Evolutionary conservation across 2,888 invertebrate genomes (phyloP), one percentile per base, ranked within the genome.

Genomic region (Nezara viridula): DNA sequence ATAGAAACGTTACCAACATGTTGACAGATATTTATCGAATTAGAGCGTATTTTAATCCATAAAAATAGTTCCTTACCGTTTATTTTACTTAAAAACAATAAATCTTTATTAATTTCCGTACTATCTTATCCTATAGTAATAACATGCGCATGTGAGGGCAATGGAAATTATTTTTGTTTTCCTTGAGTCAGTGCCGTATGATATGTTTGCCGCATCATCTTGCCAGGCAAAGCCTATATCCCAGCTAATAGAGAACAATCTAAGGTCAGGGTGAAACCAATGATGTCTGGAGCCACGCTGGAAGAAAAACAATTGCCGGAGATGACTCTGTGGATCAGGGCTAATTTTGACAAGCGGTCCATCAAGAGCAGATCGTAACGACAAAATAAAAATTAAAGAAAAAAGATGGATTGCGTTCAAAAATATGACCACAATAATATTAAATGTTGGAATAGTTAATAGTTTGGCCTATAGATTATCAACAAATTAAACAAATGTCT

Each of bases 231-330:
- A 81, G 81, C 81, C 81, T 81, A 81, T 44, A 81, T 81, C 81
- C 81, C 24, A 44, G 81, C 81, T 81, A 81, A 81, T 81, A 81
- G 81, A 81, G 81, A 44, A 81, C 81, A 81, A 81, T 81, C 40
- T 81, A 81, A 81, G 81, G 81, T 81, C 81, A 81, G 40, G 81
- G 81, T 81, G 81, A 81, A 81, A 81, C 44, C 81, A 81, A 81
- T 81, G n/a, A 44, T 44, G 81, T n/a, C 44, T 81, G 81, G 81
- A 81, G 81, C 81, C 81, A n/a, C n/a, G n/a, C 40, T 81, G 40
- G 44, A 81, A 81, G 81, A 81, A 81, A 81, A 40, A 81, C 81
- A 81, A 81, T 81, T 81, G 81, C 44, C 44, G 40, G 40, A 44
- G 81, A 44, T 81, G 81, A 81, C 81, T 66, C 66, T 66, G 66